Conservation (phyloP, 1,140 invertebrate species). For the Bombus terrestris region DNA sequence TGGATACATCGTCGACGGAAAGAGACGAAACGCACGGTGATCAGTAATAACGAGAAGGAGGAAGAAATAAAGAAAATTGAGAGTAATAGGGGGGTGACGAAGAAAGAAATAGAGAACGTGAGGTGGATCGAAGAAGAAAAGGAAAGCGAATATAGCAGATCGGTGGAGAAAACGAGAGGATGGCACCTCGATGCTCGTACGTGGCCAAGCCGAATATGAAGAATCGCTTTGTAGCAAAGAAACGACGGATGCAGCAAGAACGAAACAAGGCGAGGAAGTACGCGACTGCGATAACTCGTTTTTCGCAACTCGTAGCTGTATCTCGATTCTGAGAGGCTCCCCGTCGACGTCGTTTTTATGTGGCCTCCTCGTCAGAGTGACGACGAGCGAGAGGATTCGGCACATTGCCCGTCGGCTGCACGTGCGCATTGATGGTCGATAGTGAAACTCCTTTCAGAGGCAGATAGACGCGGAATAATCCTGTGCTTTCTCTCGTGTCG, state of each 20-base stretch:
- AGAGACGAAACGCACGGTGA: constrained; percentile 20
- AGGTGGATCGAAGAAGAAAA: not conserved
- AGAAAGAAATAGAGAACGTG: not conserved
- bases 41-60: not conserved
- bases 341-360: constrained; percentile 5
- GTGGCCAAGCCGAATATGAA: constrained; percentile 23
- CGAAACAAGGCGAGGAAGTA: constrained; percentile 15
- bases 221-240: constrained; percentile 34
- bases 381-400: constrained; percentile 38
- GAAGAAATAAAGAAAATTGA: not conserved
- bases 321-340: constrained; percentile 15
- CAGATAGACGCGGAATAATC: constrained; percentile 22
- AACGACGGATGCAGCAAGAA: constrained; percentile 17
- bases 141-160: not conserved
- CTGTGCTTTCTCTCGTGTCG: constrained; percentile 1
- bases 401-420: constrained; percentile 47
- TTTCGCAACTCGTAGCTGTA: constrained; percentile 2
- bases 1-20: not conserved
- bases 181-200: constrained; percentile 31
- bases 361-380: constrained; percentile 1
- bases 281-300: constrained; percentile 30
- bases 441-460: constrained; percentile 41
- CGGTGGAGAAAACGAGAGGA: constrained; percentile 16
- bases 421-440: constrained; percentile 52
- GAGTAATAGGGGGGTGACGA: not conserved